Conservation (phyloP, 2,797 vertebrate genomes). For the Anguilla marmorata region DNA sequence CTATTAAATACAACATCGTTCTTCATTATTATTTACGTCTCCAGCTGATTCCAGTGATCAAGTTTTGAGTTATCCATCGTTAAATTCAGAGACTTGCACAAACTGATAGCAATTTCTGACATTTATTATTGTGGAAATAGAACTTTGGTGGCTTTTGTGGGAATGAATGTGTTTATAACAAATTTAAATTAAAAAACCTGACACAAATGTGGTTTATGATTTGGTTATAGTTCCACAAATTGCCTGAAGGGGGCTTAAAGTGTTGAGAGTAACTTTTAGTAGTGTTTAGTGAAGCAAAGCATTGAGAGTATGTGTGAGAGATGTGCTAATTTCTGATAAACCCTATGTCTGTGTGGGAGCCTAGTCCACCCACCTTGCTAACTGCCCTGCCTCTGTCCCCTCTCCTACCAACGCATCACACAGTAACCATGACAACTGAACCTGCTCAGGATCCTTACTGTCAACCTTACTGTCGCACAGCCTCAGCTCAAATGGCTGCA, state of each 20-base stretch:
- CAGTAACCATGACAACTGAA: slow-evolving; percentile 33
- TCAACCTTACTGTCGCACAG: slow-evolving; percentile 17
- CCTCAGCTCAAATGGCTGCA: background rate
- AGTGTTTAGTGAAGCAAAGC: background rate
- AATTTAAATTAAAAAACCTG: background rate
- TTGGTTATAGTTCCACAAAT: background rate
- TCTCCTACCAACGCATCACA: slow-evolving; percentile 17
- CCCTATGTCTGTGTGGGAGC: background rate
- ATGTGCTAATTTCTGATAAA: background rate
- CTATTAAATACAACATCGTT: background rate
- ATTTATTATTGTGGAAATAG: background rate
- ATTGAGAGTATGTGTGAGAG: background rate
- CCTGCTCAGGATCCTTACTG: slow-evolving; percentile 5
- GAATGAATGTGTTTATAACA: background rate
- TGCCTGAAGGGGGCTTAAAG: background rate
- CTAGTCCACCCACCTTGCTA: background rate
- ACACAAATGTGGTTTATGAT: background rate
- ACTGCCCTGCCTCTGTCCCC: background rate
- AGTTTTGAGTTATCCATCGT: background rate
- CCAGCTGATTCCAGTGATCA: background rate
- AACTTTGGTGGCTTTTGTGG: background rate
- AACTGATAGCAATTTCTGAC: background rate
- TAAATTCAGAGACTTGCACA: background rate
- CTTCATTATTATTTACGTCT: background rate
- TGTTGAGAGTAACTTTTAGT: background rate